Base-by-base conservation (phyloP, 1,140 invertebrate genomes). In the Tetranychus cinnabarinus region DNA sequence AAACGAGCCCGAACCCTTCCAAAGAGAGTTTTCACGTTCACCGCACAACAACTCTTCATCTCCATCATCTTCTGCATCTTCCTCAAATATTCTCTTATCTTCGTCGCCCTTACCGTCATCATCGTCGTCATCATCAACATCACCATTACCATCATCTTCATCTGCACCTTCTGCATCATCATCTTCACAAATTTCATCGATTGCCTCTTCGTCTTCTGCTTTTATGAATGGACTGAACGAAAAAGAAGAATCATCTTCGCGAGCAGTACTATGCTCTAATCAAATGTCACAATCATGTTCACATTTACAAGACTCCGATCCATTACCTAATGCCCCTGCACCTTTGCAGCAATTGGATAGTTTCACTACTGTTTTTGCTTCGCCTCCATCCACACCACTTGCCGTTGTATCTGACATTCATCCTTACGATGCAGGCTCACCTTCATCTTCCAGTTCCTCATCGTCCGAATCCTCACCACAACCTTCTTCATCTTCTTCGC, bases 301-400 rank as follows among this genome's bases (percentile, higher is more conserved):
- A 10, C 34, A 15, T 46, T 10, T 56, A 13, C 55, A 34, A 15
- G 36, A 56, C 35, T 10, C 34, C 12, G 33, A 8, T 12, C 33
- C 36, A 15, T 35, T 37, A 36, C 57, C 57, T 1, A 31, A 42
- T 58, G 15, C 46, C 6, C 50, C 46, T 2, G 47, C 59, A 50
- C 46, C 62, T 42, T 23, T 63, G 35, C 62, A 63, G 33, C 62
- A 63, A 46, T 48, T 63, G 35, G 62, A 63, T 46, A 61, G 59
- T 47, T 63, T 63, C 55, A 63, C 62, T 3, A 63, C 37, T 42
- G 62, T 63, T 35, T 63, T 63, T 39, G 59, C 56, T 10, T 58
- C 61, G 5, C 45, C 61, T 35, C 61, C 55, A 35, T 62, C 61
- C 12, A 62, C 54, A 15, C 58, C 58, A 33, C 34, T 59, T 15